phyloP scores from a whole-genome alignment of 2,888 invertebrate species.

The Pterostichus niger region DNA sequence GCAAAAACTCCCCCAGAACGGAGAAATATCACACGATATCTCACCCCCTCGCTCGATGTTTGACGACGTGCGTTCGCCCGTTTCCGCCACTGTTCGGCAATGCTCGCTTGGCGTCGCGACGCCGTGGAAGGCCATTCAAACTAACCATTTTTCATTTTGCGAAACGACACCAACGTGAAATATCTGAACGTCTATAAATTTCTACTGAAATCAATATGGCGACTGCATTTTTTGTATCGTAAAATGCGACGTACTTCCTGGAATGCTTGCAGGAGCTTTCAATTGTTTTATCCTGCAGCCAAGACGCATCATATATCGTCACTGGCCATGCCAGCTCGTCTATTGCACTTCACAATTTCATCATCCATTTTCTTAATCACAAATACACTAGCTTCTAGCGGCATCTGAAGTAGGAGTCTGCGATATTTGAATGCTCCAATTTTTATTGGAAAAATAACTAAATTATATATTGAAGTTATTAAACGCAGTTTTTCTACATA shows the following conservation, averaged over 20 bases:
- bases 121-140: conserved; percentile 9
- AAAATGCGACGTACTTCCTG: conserved; percentile 8
- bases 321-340: too few relatives aligned
- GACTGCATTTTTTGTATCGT: conserved; percentile 10
- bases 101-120: conserved; percentile 6
- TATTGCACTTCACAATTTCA: too few relatives aligned
- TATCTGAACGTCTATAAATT: conserved; percentile 29
- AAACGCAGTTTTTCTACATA: too few relatives aligned
- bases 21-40: conserved; percentile 9
- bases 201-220: conserved; percentile 14
- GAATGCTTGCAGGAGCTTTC: neutral
- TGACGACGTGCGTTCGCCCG: conserved; percentile 3
- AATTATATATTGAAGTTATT: too few relatives aligned
- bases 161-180: conserved; percentile 19
- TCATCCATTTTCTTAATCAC: too few relatives aligned
- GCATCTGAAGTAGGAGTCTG: too few relatives aligned
- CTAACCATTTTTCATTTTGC: conserved; percentile 40
- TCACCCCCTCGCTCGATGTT: conserved; percentile 5
- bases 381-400: too few relatives aligned
- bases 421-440: too few relatives aligned
- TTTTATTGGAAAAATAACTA: too few relatives aligned
- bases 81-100: neutral
- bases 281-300: neutral
- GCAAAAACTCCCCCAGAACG: neutral
- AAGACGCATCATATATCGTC: too few relatives aligned